These are phyloP conservation scores for Pteria penguin DNA, from an alignment of 2,888 invertebrate genomes.

Conservation along the genomic window DNA sequence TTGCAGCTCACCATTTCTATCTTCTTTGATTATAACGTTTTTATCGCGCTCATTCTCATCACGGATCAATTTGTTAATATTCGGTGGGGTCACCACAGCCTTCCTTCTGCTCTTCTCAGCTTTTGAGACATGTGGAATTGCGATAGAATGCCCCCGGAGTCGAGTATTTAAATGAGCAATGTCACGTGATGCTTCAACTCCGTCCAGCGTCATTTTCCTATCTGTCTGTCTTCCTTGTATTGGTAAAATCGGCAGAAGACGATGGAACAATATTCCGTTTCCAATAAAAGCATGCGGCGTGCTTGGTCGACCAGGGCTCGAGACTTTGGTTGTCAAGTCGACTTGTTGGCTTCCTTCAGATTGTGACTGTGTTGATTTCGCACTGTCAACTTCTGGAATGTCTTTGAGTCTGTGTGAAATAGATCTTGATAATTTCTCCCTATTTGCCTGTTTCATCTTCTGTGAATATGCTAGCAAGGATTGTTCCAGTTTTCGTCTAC, in stretches of 20 bases:
- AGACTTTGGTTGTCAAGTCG: not conserved
- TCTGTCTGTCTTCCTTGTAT: not conserved
- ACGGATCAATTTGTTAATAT: not conserved
- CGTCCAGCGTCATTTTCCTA: not conserved
- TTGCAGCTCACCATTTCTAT: not conserved
- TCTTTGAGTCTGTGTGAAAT: not conserved
- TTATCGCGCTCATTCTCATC: not conserved
- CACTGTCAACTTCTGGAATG: not conserved
- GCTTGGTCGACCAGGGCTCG: not conserved
- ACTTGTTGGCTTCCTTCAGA: not conserved
- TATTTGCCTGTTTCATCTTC: conserved; percentile 8
- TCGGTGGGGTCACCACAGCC: not conserved
- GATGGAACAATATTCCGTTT: no score
- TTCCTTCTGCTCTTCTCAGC: not conserved
- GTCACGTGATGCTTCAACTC: not conserved
- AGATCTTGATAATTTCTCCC: not conserved
- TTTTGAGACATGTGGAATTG: not conserved
- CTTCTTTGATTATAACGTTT: not conserved
- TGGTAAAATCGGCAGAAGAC: not conserved
- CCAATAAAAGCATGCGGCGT: no score
- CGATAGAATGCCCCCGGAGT: not conserved
- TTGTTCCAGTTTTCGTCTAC: conserved; percentile 3
- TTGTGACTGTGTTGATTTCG: not conserved
- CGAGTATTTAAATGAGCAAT: not conserved
- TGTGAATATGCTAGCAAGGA: conserved; percentile 2